These are phyloP conservation scores for Buathra laborator DNA, from an alignment of 2,888 invertebrate species.

Conservation along the genomic window DNA sequence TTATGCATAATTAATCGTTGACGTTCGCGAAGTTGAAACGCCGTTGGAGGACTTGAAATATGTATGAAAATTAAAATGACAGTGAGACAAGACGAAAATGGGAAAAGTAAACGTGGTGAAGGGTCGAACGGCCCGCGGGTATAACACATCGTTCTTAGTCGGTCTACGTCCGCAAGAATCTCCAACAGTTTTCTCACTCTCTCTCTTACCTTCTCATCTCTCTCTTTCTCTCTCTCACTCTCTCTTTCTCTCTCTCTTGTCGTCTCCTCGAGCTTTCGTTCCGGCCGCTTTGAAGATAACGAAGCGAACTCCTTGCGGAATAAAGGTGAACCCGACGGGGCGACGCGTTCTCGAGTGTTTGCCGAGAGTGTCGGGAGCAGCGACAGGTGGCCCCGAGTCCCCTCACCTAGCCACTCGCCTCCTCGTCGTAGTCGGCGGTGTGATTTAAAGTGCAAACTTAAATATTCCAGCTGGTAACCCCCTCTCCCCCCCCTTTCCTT, in stretches of 20 bases:
- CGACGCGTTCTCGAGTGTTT: slow-evolving; percentile 66
- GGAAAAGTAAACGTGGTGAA: slow-evolving; percentile 19
- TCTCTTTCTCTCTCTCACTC: too few species aligned
- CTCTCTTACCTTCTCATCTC: slow-evolving; percentile 64
- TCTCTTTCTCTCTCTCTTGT: slow-evolving; percentile 37
- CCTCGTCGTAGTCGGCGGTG: slow-evolving; percentile 63
- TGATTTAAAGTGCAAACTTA: slow-evolving; percentile 82
- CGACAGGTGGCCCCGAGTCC: slow-evolving; percentile 77
- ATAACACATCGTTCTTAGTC: slow-evolving; percentile 54
- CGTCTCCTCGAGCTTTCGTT: slow-evolving; percentile 70
- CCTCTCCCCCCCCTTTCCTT: slow-evolving; percentile 13
- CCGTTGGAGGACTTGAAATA: background rate
- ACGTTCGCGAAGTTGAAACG: background rate
- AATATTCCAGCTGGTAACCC: slow-evolving; percentile 77
- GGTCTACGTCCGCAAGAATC: slow-evolving; percentile 43
- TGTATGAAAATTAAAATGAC: slow-evolving; percentile 42
- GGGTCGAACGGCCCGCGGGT: slow-evolving; percentile 28
- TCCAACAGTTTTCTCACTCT: slow-evolving; percentile 54
- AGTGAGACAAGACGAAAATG: background rate
- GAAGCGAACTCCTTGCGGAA: slow-evolving; percentile 78
- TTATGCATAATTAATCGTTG: background rate
- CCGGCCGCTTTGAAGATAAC: slow-evolving; percentile 79
- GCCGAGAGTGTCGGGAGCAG: slow-evolving; percentile 75
- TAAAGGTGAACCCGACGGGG: slow-evolving; percentile 75
- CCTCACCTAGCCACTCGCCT: slow-evolving; percentile 53